These are phyloP conservation scores for Molossus alvarezi DNA, from an alignment of 2,797 vertebrate species.

Conservation along the genomic window DNA sequence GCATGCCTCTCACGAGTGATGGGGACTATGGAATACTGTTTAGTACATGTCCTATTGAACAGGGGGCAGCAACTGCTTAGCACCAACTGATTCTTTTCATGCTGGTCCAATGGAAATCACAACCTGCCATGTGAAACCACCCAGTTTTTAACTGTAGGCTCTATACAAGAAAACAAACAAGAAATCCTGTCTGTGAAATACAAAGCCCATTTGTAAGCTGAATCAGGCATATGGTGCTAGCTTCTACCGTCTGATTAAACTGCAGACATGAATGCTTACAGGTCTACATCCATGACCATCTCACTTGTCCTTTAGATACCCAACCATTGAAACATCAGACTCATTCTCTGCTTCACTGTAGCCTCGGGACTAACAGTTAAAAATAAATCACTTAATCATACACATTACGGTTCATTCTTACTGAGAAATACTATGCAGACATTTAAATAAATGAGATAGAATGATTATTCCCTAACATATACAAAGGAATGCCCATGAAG, in stretches of 20 bases:
- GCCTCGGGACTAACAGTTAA: background rate
- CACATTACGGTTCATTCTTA: background rate
- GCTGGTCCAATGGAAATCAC: slow-evolving; percentile 45
- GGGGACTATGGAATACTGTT: background rate
- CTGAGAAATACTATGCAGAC: background rate
- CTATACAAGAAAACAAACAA: slow-evolving; percentile 77
- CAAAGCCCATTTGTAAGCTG: slow-evolving; percentile 72
- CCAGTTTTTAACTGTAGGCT: slow-evolving; percentile 57
- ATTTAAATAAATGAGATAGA: slow-evolving; percentile 2
- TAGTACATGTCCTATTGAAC: background rate
- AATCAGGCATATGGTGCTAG: slow-evolving; percentile 39
- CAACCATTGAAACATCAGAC: background rate
- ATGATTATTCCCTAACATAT: background rate
- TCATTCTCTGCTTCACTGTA: background rate
- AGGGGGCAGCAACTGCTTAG: background rate
- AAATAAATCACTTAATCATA: background rate
- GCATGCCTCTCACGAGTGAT: background rate
- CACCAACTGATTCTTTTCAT: slow-evolving; percentile 73
- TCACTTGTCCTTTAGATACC: background rate
- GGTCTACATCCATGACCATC: background rate
- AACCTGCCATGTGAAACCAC: slow-evolving; percentile 72
- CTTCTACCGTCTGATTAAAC: slow-evolving; percentile 3
- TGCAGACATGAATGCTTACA: background rate
- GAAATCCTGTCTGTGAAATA: slow-evolving; percentile 36
- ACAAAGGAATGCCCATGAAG: background rate